Conservation (phyloP, 2,797 vertebrate species). For the Ctenosaura bakeri region DNA sequence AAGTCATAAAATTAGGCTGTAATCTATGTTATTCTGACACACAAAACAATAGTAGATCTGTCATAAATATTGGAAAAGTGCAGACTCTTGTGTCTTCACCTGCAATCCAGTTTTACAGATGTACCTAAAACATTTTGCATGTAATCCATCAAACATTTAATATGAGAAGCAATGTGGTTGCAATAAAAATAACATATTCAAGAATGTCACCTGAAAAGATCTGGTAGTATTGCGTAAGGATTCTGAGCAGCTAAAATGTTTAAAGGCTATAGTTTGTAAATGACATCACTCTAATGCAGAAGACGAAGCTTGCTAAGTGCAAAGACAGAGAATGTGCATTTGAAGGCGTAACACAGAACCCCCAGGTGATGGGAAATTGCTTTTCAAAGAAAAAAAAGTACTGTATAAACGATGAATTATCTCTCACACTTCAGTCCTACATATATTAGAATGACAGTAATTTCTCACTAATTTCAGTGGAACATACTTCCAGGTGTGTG, state of each 20-base stretch:
- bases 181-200: neutral
- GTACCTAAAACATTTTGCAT: constrained; percentile 19
- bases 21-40: constrained; percentile 1
- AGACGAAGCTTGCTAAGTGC: neutral
- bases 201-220: neutral
- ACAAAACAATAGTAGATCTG: neutral
- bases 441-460: neutral
- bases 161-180: neutral
- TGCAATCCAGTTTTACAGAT: neutral
- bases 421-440: constrained; percentile 7
- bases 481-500: neutral
- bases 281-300: neutral
- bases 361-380: neutral
- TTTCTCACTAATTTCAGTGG: constrained; percentile 20
- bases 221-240: neutral
- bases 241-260: neutral
- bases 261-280: neutral
- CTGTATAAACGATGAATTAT: neutral
- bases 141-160: constrained; percentile 13
- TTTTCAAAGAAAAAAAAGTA: neutral
- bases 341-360: constrained; percentile 4
- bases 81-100: neutral
- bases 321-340: constrained; percentile 21
- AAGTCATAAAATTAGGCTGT: neutral
- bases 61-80: neutral